Percentiles rank a stretch among this genome's conserved stretches.
These are phyloP conservation scores for Geococcyx californianus DNA, from an alignment of 2,113 vertebrate species.

Conservation along the genomic window DNA sequence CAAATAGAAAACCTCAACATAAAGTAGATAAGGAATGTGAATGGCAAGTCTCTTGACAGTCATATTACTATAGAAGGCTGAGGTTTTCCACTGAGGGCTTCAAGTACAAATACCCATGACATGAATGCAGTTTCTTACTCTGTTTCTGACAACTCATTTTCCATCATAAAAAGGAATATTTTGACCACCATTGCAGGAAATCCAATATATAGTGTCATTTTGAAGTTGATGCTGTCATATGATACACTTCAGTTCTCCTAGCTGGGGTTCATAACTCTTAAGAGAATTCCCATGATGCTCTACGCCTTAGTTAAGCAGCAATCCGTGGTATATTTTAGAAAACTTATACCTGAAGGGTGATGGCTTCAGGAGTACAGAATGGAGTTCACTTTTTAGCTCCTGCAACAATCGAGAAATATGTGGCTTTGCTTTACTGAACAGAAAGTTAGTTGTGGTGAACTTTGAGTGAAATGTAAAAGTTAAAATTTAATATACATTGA, in stretches of 20 bases:
- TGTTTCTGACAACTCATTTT: neutral
- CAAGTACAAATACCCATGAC: neutral
- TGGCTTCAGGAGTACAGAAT: neutral
- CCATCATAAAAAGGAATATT: neutral
- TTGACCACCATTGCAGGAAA: neutral
- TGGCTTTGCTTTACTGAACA: neutral
- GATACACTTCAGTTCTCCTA: neutral
- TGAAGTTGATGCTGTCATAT: neutral
- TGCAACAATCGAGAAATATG: neutral
- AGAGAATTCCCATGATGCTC: neutral
- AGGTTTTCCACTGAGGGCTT: neutral
- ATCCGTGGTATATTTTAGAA: neutral
- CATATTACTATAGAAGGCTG: neutral
- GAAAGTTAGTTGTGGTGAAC: neutral
- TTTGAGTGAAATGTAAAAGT: neutral
- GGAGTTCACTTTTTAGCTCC: neutral
- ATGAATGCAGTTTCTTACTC: neutral
- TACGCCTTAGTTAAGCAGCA: neutral
- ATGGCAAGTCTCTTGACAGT: neutral
- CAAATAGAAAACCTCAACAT: neutral
- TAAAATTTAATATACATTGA: neutral
- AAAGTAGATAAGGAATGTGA: neutral
- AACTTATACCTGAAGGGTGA: neutral
- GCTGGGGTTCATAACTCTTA: neutral
- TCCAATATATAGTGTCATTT: neutral